Conservation (phyloP, 2,113 vertebrate genomes). For the Phyllostomus hastatus region DNA sequence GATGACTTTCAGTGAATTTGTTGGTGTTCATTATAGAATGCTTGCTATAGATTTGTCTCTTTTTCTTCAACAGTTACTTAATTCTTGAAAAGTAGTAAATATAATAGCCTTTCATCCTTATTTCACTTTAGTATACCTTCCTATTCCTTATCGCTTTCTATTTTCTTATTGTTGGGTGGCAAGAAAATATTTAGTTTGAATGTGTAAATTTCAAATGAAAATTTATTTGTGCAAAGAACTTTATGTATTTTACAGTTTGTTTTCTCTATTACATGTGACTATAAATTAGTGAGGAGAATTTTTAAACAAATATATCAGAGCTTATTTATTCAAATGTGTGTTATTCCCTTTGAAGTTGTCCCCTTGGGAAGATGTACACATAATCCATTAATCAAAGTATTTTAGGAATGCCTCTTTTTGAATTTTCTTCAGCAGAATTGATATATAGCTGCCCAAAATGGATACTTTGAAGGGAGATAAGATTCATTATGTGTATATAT, state of each 20-base stretch:
- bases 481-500: conserved; percentile 26
- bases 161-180: neutral
- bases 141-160: neutral
- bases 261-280: neutral
- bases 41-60: neutral
- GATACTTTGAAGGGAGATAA: conserved; percentile 22
- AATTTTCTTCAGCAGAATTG: conserved; percentile 17
- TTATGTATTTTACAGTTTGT: neutral
- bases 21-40: neutral
- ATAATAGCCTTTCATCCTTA: neutral
- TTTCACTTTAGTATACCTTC: neutral
- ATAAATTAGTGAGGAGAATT: neutral
- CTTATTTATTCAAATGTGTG: conserved; percentile 33
- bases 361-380: conserved; percentile 22
- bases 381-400: conserved; percentile 36
- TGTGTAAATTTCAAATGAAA: conserved; percentile 29
- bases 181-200: conserved; percentile 9
- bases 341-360: conserved; percentile 27
- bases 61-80: neutral
- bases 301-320: conserved; percentile 11
- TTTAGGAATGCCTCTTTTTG: conserved; percentile 31
- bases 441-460: conserved; percentile 27
- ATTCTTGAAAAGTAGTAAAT: neutral
- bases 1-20: neutral
- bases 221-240: conserved; percentile 24